phyloP scores from a whole-genome alignment of 2,113 vertebrate genomes.

The Crypturellus undulatus region DNA sequence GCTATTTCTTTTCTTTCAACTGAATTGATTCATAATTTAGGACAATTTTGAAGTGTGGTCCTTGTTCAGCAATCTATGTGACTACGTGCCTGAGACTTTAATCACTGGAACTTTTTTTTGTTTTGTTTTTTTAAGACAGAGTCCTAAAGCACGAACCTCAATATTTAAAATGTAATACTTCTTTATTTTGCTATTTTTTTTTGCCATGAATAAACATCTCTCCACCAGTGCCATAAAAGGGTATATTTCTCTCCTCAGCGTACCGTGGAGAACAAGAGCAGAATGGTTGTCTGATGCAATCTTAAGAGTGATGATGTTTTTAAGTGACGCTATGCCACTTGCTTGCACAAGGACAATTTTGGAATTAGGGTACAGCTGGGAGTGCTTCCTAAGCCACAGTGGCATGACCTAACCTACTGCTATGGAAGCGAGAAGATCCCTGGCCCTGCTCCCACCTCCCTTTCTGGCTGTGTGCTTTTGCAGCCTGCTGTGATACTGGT shows the following conservation, averaged over 20 bases:
- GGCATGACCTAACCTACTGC: not conserved
- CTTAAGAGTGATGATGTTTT: not conserved
- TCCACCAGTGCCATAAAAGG: not conserved
- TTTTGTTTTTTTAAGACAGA: not conserved
- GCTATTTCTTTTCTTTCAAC: not conserved
- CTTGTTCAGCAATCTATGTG: not conserved
- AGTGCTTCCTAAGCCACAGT: not conserved
- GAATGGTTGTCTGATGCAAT: not conserved
- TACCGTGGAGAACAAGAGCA: not conserved
- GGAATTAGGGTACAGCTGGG: not conserved
- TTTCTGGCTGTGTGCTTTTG: not conserved
- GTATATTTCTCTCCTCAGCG: not conserved
- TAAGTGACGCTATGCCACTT: not conserved
- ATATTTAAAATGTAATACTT: not conserved
- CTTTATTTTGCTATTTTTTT: not conserved
- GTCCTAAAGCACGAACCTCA: not conserved
- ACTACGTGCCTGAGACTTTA: rapidly evolving
- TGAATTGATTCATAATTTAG: not conserved
- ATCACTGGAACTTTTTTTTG: not conserved
- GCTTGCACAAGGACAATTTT: not conserved
- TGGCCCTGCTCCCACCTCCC: not conserved
- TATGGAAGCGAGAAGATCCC: not conserved
- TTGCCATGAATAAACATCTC: not conserved
- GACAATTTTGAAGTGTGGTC: not conserved
- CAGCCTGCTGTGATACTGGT: not conserved